A percentile compares a stretch with the other conserved stretches of the same genome.
These are phyloP conservation scores for Heliconius hortense DNA, from an alignment of 2,888 invertebrate species.

Conservation along the genomic window DNA sequence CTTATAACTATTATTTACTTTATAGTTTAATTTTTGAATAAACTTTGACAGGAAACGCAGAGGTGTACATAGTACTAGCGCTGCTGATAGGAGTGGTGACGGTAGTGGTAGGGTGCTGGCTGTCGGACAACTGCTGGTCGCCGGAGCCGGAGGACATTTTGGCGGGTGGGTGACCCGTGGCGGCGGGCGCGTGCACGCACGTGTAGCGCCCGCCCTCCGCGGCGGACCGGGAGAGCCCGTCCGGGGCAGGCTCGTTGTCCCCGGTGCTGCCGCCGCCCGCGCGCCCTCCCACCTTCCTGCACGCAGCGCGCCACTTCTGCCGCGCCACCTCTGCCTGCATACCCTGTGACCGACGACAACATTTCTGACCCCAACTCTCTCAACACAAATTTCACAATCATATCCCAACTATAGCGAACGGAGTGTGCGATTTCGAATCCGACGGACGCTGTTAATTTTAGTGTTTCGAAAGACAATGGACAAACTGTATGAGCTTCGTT, in stretches of 20 bases:
- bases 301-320: constrained; percentile 69
- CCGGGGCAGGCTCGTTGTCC: constrained; percentile 65
- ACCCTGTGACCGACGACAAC: constrained; percentile 61
- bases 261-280: constrained; percentile 67
- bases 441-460: constrained; percentile 19
- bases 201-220: constrained; percentile 80
- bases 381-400: constrained; percentile 66
- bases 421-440: constrained; percentile 59
- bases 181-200: constrained; percentile 83
- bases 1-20: no score
- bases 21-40: not conserved
- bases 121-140: constrained; percentile 90
- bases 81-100: constrained; percentile 87
- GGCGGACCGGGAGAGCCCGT: constrained; percentile 64
- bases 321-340: constrained; percentile 59
- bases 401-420: constrained; percentile 66
- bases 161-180: constrained; percentile 86
- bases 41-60: constrained; percentile 84
- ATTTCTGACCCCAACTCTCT: constrained; percentile 66
- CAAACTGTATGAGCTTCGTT: constrained; percentile 71
- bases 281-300: constrained; percentile 63
- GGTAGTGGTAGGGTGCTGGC: constrained; percentile 88
- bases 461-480: constrained; percentile 44
- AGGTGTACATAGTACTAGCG: constrained; percentile 88
- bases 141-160: constrained; percentile 86